These are phyloP conservation scores for Sinocyclocheilus anshuiensis DNA, from an alignment of 2,113 vertebrate genomes.

Conservation along the genomic window DNA sequence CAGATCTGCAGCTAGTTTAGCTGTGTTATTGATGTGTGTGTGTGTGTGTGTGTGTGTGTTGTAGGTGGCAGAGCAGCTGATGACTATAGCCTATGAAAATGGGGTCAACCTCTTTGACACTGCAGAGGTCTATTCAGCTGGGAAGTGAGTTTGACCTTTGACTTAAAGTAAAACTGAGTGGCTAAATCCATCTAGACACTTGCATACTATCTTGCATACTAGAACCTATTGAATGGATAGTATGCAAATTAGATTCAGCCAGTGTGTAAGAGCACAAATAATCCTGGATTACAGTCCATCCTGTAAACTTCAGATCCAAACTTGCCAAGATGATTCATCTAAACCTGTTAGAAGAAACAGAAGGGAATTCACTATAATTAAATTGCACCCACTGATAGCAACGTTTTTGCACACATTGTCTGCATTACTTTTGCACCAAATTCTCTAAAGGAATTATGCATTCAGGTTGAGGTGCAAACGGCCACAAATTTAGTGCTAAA, in stretches of 20 bases:
- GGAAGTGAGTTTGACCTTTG: slow-evolving; percentile 81
- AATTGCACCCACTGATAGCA: neutral
- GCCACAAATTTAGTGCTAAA: neutral
- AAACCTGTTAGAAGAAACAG: neutral
- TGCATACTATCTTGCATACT: neutral
- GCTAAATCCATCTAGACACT: neutral
- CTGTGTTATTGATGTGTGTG: neutral
- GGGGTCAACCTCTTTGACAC: slow-evolving; percentile 98
- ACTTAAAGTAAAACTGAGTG: slow-evolving; percentile 26
- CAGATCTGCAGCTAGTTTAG: neutral
- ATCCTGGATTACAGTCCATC: neutral
- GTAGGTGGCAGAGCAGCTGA: slow-evolving; percentile 94
- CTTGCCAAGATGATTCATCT: neutral
- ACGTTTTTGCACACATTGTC: neutral
- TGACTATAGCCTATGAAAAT: slow-evolving; percentile 96
- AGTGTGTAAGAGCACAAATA: neutral
- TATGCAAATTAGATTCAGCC: neutral
- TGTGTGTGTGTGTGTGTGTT: slow-evolving; percentile 42
- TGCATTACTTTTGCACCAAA: neutral
- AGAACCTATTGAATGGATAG: neutral
- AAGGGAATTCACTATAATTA: neutral
- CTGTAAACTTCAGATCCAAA: neutral
- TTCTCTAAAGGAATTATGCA: neutral
- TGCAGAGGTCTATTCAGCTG: slow-evolving; percentile 92
- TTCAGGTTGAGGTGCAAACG: neutral